These are phyloP conservation scores for Laspeyria flexula DNA, from an alignment of 2,888 invertebrate species.

Conservation along the genomic window DNA sequence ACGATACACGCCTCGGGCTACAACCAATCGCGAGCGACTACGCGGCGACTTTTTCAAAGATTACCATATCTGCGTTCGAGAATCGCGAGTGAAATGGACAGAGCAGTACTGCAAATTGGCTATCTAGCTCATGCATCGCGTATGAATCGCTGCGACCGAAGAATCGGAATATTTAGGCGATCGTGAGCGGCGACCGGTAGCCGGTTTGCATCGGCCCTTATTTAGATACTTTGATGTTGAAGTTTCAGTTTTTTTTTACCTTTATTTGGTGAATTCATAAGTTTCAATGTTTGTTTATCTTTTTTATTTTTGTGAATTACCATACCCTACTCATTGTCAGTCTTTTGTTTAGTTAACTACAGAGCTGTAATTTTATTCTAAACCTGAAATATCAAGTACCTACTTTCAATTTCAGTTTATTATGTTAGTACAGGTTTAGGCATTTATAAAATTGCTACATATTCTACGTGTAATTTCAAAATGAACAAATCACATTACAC, in stretches of 20 bases:
- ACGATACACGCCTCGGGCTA: constrained; percentile 47
- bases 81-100: constrained; percentile 59
- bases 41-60: constrained; percentile 63
- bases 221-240: constrained; percentile 59
- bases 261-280: constrained; percentile 24
- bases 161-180: constrained; percentile 68
- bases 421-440: no score
- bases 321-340: background rate
- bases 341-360: background rate
- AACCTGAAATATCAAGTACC: no score
- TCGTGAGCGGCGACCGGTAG: constrained; percentile 63
- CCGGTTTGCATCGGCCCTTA: constrained; percentile 62
- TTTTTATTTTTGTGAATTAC: constrained; percentile 19
- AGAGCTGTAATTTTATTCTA: no score
- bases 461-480: no score
- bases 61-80: constrained; percentile 76
- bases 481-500: no score
- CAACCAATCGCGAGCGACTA: constrained; percentile 42
- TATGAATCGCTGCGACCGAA: constrained; percentile 56
- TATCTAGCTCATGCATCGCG: constrained; percentile 76
- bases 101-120: constrained; percentile 67
- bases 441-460: no score
- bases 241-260: constrained; percentile 22
- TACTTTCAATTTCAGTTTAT: no score
- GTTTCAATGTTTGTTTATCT: constrained; percentile 28